Evolutionary conservation across 2,113 vertebrate genomes (phyloP), one percentile per base, ranked within the genome.

Genomic region (Sitta europaea): DNA sequence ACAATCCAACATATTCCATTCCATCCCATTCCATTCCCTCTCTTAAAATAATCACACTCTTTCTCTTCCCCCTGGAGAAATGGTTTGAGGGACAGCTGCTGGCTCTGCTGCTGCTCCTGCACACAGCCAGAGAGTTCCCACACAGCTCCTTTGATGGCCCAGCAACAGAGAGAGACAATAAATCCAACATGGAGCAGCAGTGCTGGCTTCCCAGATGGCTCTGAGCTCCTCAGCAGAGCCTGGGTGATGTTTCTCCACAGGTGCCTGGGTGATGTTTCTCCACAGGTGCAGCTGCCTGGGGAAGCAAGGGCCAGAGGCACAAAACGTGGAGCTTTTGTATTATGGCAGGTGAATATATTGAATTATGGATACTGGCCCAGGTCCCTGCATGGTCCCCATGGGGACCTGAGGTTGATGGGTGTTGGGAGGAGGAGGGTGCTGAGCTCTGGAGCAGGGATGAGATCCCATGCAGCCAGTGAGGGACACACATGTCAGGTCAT

Each of bases 61-160:
- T 73, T 57, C 53, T 12, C 3, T 57, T 91, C 27, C 8, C 61
- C 29, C 50, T 12, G 71, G 53, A 77, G 68, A 80, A 85, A 36
- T n/a, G 61, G 75, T 95, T 84, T 94, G 78, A 84, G 82, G 91
- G 94, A 66, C 2, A 8, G 59, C 76, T 45, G 36, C 88, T 78
- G 61, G 73, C 45, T 76, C 38, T 25, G 62, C 90, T 36, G 45
- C 86, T 94, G 74, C 88, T 90, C 63, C 93, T 76, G 45, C 68
- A 28, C 63, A 16, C 36, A 89, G 17, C 27, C 96, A 55, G 62
- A 12, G 61, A 91, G 93, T 36, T 65, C 43, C 92, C 93, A 91
- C 87, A 75, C 83, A 88, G 93, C 72, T 96, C 86, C 83, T 93
- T 78, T 91, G 95, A 95, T 95, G 96, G 88, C 84, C 90, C 90